phyloP scores from a whole-genome alignment of 1,140 invertebrate genomes.

The Chironomus striatipennis region DNA sequence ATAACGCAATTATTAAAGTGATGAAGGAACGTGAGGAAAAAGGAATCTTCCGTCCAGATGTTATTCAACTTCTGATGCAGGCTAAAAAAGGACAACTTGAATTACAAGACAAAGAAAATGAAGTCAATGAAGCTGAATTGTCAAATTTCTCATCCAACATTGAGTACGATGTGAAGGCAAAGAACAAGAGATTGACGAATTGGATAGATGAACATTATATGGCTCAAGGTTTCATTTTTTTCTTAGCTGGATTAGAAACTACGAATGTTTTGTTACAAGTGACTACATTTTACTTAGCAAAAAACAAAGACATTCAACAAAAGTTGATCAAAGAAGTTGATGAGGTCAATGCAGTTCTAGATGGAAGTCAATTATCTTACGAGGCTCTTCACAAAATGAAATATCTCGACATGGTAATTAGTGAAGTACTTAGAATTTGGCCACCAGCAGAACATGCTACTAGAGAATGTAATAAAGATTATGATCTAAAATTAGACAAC shows the following conservation, averaged over 20 bases:
- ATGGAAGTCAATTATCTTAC: slow-evolving; percentile 36
- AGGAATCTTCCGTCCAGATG: slow-evolving; percentile 22
- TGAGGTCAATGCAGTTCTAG: slow-evolving; percentile 25
- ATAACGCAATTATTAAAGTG: slow-evolving; percentile 30
- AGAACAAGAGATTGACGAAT: slow-evolving; percentile 22
- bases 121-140: background rate
- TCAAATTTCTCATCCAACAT: slow-evolving; percentile 8
- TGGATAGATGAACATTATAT: slow-evolving; percentile 39
- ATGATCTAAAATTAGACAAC: slow-evolving; percentile 35
- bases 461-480: slow-evolving; percentile 41
- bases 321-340: slow-evolving; percentile 39
- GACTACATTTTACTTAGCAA: slow-evolving; percentile 42
- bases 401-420: slow-evolving; percentile 46
- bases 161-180: slow-evolving; percentile 31
- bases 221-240: slow-evolving; percentile 44
- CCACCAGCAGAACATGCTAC: slow-evolving; percentile 41
- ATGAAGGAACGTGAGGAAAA: slow-evolving; percentile 38
- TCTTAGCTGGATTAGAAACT: slow-evolving; percentile 45
- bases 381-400: slow-evolving; percentile 42
- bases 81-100: slow-evolving; percentile 33
- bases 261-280: background rate
- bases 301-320: slow-evolving; percentile 44
- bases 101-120: background rate
- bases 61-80: slow-evolving; percentile 33
- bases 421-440: slow-evolving; percentile 47